Evolutionary conservation across 2,113 vertebrate genomes (phyloP).

Genomic region (Tenebrosternarchus preto): DNA sequence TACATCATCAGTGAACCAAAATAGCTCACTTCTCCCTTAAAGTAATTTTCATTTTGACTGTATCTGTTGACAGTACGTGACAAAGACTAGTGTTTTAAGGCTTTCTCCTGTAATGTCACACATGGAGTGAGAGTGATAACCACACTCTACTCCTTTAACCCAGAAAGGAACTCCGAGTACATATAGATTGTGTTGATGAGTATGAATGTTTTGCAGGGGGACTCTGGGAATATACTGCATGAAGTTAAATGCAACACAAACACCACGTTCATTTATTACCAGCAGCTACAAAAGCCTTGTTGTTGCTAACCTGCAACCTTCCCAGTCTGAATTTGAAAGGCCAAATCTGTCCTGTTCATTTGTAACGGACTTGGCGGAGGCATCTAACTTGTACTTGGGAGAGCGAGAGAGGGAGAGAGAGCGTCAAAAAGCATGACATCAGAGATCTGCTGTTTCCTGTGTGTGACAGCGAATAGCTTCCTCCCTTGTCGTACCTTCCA

Average conservation of each 20-base stretch:
- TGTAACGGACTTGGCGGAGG: constrained; percentile 72
- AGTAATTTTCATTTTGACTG: constrained; percentile 62
- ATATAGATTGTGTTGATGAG: neutral
- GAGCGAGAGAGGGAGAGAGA: constrained; percentile 69
- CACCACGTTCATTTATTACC: constrained; percentile 14
- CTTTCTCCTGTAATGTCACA: constrained; percentile 2
- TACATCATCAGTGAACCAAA: constrained; percentile 49
- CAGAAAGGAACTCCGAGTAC: no score
- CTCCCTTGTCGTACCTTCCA: constrained; percentile 80
- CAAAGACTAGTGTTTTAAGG: constrained; percentile 32
- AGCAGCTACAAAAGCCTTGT: constrained; percentile 31
- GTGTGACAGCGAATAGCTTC: constrained; percentile 30
- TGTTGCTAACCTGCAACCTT: constrained; percentile 49
- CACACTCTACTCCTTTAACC: no score
- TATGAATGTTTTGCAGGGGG: neutral
- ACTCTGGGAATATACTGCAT: neutral
- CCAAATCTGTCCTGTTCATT: constrained; percentile 69
- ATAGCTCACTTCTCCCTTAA: constrained; percentile 44
- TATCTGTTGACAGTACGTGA: constrained; percentile 59
- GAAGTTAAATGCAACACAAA: constrained; percentile 58
- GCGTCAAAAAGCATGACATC: constrained; percentile 49
- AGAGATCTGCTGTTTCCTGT: constrained; percentile 68
- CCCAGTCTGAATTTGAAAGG: constrained; percentile 67
- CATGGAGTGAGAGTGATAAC: neutral
- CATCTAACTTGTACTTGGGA: constrained; percentile 68